These are phyloP conservation scores for Myiothlypis chrysogaster DNA, from an alignment of 2,797 vertebrate genomes.

Conservation along the genomic window DNA sequence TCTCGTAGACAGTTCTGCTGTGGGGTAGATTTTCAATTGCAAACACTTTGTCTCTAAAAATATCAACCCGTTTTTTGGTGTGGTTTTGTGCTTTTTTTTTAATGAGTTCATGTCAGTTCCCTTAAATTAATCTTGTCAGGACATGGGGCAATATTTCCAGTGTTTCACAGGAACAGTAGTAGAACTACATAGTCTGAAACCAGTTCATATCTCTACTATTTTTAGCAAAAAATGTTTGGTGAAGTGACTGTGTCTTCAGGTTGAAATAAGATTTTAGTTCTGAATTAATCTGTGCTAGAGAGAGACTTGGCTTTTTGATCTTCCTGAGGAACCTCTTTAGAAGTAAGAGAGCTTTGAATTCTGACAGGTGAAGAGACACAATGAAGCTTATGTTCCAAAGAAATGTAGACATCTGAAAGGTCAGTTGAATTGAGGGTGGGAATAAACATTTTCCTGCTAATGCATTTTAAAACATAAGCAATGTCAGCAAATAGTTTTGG, in stretches of 20 bases:
- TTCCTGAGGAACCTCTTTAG: not conserved
- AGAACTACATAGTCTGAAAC: not conserved
- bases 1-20: not conserved
- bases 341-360: slow-evolving; percentile 30
- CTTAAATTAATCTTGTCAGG: not conserved
- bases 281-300: not conserved
- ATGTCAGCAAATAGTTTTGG: not conserved
- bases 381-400: not conserved
- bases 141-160: not conserved
- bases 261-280: not conserved
- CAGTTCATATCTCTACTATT: not conserved
- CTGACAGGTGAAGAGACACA: not conserved
- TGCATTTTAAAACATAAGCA: not conserved
- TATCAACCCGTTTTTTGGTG: not conserved
- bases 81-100: not conserved
- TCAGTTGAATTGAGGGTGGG: not conserved
- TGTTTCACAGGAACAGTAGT: not conserved
- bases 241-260: not conserved
- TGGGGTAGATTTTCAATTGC: not conserved
- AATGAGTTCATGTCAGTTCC: not conserved
- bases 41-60: not conserved
- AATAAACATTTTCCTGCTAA: slow-evolving; percentile 1
- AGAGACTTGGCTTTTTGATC: slow-evolving; percentile 18
- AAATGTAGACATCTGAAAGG: not conserved
- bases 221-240: not conserved